Percentiles rank a stretch among this genome's conserved stretches.
phyloP scores from a whole-genome alignment of 92 coral and sea anemone genomes.

The Phenganax subtilis region DNA sequence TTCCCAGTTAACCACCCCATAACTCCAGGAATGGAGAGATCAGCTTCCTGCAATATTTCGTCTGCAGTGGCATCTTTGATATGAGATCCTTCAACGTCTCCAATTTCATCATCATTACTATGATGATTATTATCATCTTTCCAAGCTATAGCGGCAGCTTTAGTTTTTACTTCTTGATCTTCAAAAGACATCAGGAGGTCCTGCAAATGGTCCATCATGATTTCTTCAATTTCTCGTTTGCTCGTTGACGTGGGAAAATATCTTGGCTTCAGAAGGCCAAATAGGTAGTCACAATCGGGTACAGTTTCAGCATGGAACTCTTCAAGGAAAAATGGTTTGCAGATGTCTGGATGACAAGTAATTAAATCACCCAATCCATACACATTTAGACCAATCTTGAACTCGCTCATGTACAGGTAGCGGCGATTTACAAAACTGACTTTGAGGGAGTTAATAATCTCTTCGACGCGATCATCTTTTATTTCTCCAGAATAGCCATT shows the following conservation, averaged over 20 bases:
- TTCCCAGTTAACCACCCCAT: conserved; percentile 59
- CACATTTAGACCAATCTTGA: conserved; percentile 35
- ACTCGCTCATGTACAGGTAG: conserved; percentile 39
- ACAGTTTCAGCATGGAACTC: conserved; percentile 28
- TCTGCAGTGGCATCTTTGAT: conserved; percentile 13
- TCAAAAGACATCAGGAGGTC: conserved; percentile 48
- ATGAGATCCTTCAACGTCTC: background rate
- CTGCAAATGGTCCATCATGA: conserved; percentile 47
- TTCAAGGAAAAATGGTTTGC: conserved; percentile 3
- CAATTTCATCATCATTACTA: too few species aligned
- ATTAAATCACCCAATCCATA: conserved; percentile 45
- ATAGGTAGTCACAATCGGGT: conserved; percentile 54
- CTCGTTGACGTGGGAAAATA: conserved; percentile 48
- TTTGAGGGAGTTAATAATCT: conserved; percentile 38
- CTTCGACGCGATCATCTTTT: conserved; percentile 32
- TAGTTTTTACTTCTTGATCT: conserved; percentile 38
- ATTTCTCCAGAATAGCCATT: conserved; percentile 40
- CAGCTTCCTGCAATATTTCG: conserved; percentile 48
- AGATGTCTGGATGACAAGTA: background rate
- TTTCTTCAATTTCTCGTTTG: conserved; percentile 40
- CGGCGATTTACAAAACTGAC: conserved; percentile 48
- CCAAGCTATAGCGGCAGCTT: conserved; percentile 40
- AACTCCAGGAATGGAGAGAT: conserved; percentile 48
- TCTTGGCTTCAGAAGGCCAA: conserved; percentile 39
- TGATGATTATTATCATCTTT: conserved; percentile 2